phyloP scores from a whole-genome alignment of 2,113 vertebrate genomes.

The Spheniscus mendiculus region DNA sequence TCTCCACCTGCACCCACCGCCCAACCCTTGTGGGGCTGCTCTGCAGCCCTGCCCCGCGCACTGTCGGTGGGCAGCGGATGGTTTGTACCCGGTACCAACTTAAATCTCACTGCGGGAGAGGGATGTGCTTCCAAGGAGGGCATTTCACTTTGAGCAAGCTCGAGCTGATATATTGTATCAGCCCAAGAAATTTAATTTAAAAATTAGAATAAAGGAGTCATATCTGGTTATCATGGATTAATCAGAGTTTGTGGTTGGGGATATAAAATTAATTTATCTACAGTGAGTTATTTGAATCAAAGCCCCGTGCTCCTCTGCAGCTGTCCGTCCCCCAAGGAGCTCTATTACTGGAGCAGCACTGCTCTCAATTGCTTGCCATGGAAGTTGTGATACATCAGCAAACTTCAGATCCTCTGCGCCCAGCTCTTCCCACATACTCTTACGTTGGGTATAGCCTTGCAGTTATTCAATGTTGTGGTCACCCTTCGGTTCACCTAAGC shows the following conservation, averaged over 20 bases:
- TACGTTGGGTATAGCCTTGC: neutral
- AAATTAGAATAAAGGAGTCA: neutral
- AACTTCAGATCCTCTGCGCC: neutral
- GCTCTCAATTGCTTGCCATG: neutral
- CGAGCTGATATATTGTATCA: neutral
- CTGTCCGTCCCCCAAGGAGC: neutral
- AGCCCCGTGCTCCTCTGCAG: constrained; percentile 35
- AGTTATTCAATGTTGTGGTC: neutral
- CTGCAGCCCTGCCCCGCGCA: neutral
- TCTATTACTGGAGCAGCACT: neutral
- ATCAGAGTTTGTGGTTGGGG: constrained; percentile 6
- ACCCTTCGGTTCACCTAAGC: neutral
- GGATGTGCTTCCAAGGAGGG: neutral
- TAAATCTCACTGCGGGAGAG: neutral
- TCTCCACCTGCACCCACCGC: neutral
- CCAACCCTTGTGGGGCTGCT: neutral
- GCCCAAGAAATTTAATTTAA: constrained; percentile 35
- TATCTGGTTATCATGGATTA: constrained; percentile 25
- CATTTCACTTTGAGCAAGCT: neutral
- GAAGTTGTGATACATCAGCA: neutral
- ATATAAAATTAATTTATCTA: constrained; percentile 63
- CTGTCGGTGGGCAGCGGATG: accelerated
- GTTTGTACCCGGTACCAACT: neutral
- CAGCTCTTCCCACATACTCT: neutral
- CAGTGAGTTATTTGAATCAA: constrained; percentile 46